phyloP scores from a whole-genome alignment of 2,113 vertebrate species.

The Chaenogobius annularis region DNA sequence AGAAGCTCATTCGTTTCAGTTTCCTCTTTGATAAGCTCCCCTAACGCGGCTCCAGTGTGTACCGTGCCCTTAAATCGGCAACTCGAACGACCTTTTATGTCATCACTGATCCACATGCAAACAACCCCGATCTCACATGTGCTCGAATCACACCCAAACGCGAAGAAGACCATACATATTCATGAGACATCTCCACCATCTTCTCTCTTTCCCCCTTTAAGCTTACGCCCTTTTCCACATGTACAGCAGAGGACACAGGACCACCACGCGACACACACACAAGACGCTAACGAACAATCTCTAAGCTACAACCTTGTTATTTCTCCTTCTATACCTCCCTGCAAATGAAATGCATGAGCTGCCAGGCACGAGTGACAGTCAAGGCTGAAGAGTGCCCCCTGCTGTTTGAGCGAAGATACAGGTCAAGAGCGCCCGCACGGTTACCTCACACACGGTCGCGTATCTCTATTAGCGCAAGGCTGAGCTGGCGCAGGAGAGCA shows the following conservation, averaged over 20 bases:
- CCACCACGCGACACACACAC: slow-evolving; percentile 25
- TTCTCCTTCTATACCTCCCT: slow-evolving; percentile 26
- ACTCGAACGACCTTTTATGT: slow-evolving; percentile 49
- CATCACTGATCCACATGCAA: slow-evolving; percentile 30
- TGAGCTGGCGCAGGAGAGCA: slow-evolving; percentile 49
- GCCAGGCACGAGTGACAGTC: slow-evolving; percentile 52
- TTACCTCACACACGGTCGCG: slow-evolving; percentile 18
- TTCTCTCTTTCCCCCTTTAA: slow-evolving; percentile 40
- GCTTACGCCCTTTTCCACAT: slow-evolving; percentile 63
- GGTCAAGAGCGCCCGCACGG: slow-evolving; percentile 43
- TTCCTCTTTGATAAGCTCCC: neutral
- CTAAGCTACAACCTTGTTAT: slow-evolving; percentile 47
- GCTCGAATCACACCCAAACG: slow-evolving; percentile 19
- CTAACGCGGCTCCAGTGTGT: neutral
- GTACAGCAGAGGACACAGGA: slow-evolving; percentile 68
- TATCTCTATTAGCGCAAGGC: slow-evolving; percentile 61
- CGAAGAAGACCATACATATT: slow-evolving; percentile 67
- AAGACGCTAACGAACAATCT: slow-evolving; percentile 16
- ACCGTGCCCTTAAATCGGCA: slow-evolving; percentile 18
- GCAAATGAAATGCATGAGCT: slow-evolving; percentile 26
- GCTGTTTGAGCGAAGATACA: slow-evolving; percentile 41
- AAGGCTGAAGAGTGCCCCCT: slow-evolving; percentile 75
- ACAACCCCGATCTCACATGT: slow-evolving; percentile 21
- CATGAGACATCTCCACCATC: slow-evolving; percentile 55
- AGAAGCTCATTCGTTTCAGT: slow-evolving; percentile 4